These are phyloP conservation scores for Argentina silus DNA, from an alignment of 2,797 vertebrate species.

Conservation along the genomic window DNA sequence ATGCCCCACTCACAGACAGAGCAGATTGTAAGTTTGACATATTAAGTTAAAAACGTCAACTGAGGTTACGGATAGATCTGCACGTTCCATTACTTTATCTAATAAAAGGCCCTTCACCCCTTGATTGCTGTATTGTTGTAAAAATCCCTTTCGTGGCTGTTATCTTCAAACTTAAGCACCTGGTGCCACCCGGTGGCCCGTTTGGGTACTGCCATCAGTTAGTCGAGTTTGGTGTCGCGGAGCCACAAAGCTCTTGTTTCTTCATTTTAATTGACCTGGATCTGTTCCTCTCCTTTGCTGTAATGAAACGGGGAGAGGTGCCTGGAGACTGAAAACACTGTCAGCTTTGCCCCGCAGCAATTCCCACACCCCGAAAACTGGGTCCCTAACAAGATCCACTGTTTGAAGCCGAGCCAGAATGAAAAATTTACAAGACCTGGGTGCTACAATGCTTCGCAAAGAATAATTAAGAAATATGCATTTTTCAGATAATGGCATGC, in stretches of 20 bases:
- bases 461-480: slow-evolving; percentile 80
- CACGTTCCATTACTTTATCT: slow-evolving; percentile 24
- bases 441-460: slow-evolving; percentile 73
- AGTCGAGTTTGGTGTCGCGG: not conserved
- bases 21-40: slow-evolving; percentile 33
- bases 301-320: slow-evolving; percentile 72
- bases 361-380: slow-evolving; percentile 75
- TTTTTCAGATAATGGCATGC: slow-evolving; percentile 72
- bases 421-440: slow-evolving; percentile 80
- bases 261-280: slow-evolving; percentile 81
- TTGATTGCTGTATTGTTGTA: slow-evolving; percentile 1
- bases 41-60: slow-evolving; percentile 25
- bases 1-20: not conserved
- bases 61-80: slow-evolving; percentile 31
- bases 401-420: slow-evolving; percentile 79
- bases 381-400: slow-evolving; percentile 72
- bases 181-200: slow-evolving; percentile 65
- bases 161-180: slow-evolving; percentile 27
- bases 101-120: not conserved
- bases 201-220: slow-evolving; percentile 14
- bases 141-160: not conserved
- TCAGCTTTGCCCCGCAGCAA: slow-evolving; percentile 76
- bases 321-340: slow-evolving; percentile 75
- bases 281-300: slow-evolving; percentile 76
- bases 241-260: slow-evolving; percentile 50